These are phyloP conservation scores for Tipula unca DNA, from an alignment of 2,888 invertebrate species.

Conservation along the genomic window DNA sequence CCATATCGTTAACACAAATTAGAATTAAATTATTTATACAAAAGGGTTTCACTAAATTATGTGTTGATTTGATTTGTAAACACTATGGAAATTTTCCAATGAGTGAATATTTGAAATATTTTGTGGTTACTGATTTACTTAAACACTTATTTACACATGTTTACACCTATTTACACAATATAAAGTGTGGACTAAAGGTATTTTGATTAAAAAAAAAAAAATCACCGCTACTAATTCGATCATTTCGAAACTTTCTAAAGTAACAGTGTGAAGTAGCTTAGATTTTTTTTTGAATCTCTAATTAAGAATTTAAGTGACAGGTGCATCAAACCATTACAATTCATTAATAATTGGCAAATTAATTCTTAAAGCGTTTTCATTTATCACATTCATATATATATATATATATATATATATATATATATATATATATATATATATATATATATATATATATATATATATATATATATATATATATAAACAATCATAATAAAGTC, in stretches of 20 bases:
- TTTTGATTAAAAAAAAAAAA: not conserved
- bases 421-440: no score
- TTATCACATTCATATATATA: not conserved
- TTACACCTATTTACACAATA: not conserved
- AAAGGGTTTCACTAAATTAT: not conserved
- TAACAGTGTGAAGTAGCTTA: not conserved
- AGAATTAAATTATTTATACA: not conserved
- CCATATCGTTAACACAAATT: conserved; percentile 8
- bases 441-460: no score
- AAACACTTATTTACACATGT: not conserved
- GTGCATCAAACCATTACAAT: conserved; percentile 14
- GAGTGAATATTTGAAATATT: conserved; percentile 4
- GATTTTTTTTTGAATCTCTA: not conserved
- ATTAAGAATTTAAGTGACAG: not conserved
- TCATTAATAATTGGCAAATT: not conserved
- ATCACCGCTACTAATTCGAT: not conserved
- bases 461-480: no score
- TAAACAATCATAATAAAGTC: not conserved
- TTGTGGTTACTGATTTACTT: not conserved
- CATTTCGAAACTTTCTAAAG: conserved; percentile 8
- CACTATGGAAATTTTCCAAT: conserved; percentile 14
- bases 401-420: no score
- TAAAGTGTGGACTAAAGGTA: not conserved
- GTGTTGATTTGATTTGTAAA: conserved; percentile 8
- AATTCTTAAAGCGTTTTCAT: not conserved